phyloP scores from a whole-genome alignment of 2,888 invertebrate genomes.

The Tricholauxania praeusta region DNA sequence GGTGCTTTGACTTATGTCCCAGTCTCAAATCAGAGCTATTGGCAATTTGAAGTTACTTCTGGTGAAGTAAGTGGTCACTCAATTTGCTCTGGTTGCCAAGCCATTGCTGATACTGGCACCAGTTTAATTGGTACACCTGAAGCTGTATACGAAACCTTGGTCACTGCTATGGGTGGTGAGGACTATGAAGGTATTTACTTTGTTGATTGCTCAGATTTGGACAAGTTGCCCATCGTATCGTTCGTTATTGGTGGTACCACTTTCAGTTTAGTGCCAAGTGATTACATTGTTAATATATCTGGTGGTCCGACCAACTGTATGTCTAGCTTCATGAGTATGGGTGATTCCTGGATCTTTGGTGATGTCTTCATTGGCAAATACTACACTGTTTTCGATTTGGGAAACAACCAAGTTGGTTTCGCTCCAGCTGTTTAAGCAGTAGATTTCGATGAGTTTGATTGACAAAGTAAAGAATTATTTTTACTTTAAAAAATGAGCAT shows the following conservation, averaged over 20 bases:
- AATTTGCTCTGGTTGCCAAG: constrained; percentile 82
- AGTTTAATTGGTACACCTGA: constrained; percentile 93
- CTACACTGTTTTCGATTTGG: constrained; percentile 95
- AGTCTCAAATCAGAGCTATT: constrained; percentile 87
- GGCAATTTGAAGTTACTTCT: constrained; percentile 93
- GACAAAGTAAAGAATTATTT: neutral
- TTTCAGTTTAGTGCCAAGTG: constrained; percentile 81
- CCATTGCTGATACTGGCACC: constrained; percentile 95
- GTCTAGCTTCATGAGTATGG: constrained; percentile 89
- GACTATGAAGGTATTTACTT: constrained; percentile 55
- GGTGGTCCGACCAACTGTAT: constrained; percentile 75
- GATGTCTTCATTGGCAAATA: constrained; percentile 95
- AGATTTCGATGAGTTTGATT: neutral
- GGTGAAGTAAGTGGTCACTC: constrained; percentile 69
- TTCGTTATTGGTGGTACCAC: constrained; percentile 80
- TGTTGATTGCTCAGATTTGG: constrained; percentile 82
- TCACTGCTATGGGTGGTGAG: constrained; percentile 76
- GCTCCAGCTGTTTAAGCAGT: constrained; percentile 72
- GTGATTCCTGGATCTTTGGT: constrained; percentile 93
- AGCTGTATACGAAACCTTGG: constrained; percentile 82
- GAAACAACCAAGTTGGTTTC: constrained; percentile 87
- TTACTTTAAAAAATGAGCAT: neutral
- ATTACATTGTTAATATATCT: constrained; percentile 77
- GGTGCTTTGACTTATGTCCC: constrained; percentile 76
- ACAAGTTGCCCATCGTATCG: constrained; percentile 79